A percentile compares a stretch with the other conserved stretches of the same genome.
phyloP scores from a whole-genome alignment of 2,113 vertebrate species.

The Boleophthalmus pectinirostris region DNA sequence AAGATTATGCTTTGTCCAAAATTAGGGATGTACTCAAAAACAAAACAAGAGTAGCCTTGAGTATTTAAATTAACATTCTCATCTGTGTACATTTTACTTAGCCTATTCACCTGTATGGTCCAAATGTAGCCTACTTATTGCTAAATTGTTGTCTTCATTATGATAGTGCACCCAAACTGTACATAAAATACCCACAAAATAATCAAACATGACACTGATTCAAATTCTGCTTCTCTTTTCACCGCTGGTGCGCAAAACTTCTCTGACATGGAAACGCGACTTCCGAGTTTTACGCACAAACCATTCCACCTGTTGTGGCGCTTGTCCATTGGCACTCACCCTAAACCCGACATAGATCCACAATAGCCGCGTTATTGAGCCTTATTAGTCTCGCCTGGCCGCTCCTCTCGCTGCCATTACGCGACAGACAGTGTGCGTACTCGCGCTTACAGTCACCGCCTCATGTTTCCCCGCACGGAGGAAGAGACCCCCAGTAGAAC shows the following conservation, averaged over 20 bases:
- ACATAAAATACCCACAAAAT: too few relatives aligned
- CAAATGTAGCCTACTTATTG: too few relatives aligned
- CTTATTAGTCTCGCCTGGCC: conserved; percentile 6
- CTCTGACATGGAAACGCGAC: background rate
- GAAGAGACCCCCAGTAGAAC: conserved; percentile 14
- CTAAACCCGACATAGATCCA: background rate
- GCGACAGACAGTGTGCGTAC: conserved; percentile 44
- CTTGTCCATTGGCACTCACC: background rate
- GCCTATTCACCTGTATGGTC: too few relatives aligned
- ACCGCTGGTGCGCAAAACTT: background rate
- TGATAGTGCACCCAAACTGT: too few relatives aligned
- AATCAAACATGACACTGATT: background rate
- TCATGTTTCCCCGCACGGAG: conserved; percentile 49
- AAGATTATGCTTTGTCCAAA: too few relatives aligned
- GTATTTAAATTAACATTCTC: too few relatives aligned
- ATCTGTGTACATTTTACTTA: too few relatives aligned
- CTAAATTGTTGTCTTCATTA: too few relatives aligned
- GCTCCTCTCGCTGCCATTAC: conserved; percentile 36
- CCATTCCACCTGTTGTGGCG: background rate
- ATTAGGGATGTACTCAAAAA: too few relatives aligned
- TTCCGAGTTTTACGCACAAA: background rate
- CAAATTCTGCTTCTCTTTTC: background rate
- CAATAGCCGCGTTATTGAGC: background rate
- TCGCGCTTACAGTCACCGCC: conserved; percentile 35
- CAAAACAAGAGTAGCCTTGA: too few relatives aligned